Evolutionary conservation across 92 coral and sea anemone genomes (phyloP).

Genomic region (Porites lobata): DNA sequence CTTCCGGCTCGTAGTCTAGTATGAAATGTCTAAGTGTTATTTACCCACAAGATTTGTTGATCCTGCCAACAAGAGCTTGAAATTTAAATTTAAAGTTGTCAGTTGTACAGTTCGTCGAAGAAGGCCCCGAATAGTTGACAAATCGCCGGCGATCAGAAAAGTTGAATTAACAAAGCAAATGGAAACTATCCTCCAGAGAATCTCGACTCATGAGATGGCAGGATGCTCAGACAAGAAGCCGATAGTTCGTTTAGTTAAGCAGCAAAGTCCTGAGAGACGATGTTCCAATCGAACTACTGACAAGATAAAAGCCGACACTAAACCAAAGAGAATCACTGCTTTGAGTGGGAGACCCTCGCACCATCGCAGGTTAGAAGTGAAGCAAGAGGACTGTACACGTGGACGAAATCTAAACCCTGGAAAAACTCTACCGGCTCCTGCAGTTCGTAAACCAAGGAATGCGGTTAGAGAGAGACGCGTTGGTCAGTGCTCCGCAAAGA

Average conservation of each 20-base stretch:
- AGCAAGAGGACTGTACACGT: too few species aligned
- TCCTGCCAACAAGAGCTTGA: not conserved
- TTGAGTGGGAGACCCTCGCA: not conserved
- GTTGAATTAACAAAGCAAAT: not conserved
- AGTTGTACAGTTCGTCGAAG: conserved; percentile 21
- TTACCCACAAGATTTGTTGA: not conserved
- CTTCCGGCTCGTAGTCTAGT: not conserved
- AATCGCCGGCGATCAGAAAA: not conserved
- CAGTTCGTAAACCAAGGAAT: not conserved
- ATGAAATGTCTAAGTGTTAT: not conserved
- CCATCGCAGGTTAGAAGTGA: not conserved
- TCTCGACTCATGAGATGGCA: not conserved
- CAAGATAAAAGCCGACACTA: not conserved
- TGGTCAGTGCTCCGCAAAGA: not conserved
- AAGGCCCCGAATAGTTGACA: not conserved
- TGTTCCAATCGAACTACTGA: not conserved
- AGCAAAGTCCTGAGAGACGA: too few species aligned
- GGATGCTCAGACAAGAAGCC: not conserved
- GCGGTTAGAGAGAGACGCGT: not conserved
- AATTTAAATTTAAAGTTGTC: not conserved
- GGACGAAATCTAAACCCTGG: not conserved
- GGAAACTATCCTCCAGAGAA: not conserved
- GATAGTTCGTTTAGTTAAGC: conserved; percentile 32
- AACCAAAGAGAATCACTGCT: not conserved
- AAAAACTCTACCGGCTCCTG: not conserved